Evolutionary conservation across 2,888 invertebrate genomes (phyloP).

Genomic region (Pedicia rivosa): DNA sequence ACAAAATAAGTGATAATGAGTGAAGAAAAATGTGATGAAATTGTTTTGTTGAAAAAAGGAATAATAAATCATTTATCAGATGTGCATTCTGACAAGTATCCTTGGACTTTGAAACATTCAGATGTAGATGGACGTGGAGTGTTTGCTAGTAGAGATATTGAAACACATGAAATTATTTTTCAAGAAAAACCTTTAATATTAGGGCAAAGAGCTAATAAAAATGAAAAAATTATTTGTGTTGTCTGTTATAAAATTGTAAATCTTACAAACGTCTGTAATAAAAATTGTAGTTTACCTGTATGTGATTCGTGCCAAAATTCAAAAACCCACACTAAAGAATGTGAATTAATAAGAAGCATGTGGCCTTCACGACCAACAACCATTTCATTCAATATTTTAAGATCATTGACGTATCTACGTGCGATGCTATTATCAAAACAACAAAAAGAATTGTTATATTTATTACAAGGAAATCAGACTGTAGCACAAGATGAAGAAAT

Average conservation of each 20-base stretch:
- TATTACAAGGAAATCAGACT: conserved; percentile 27
- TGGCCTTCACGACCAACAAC: conserved; percentile 31
- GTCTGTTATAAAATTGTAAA: conserved; percentile 40
- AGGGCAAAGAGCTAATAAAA: conserved; percentile 45
- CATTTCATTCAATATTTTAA: conserved; percentile 15
- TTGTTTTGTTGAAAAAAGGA: not conserved
- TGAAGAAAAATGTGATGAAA: too few relatives aligned
- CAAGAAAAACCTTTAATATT: conserved; percentile 50
- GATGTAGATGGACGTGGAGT: conserved; percentile 52
- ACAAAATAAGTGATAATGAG: too few relatives aligned
- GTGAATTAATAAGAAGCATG: conserved; percentile 42
- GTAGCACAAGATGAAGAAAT: conserved; percentile 26
- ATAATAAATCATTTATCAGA: conserved; percentile 1
- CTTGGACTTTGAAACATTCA: conserved; percentile 45
- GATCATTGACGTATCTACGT: conserved; percentile 25
- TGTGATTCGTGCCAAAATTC: conserved; percentile 48
- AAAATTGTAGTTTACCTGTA: conserved; percentile 49
- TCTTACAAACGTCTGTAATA: conserved; percentile 32
- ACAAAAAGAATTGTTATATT: conserved; percentile 23
- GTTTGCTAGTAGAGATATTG: conserved; percentile 48
- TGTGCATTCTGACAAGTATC: not conserved
- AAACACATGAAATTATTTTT: conserved; percentile 51
- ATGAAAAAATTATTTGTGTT: conserved; percentile 42
- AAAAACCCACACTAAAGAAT: conserved; percentile 43
- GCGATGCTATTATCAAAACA: conserved; percentile 23